Evolutionary conservation across 1,140 invertebrate genomes (phyloP), one percentile per base, ranked within the genome.

Genomic region (Leptinotarsa lineolata): DNA sequence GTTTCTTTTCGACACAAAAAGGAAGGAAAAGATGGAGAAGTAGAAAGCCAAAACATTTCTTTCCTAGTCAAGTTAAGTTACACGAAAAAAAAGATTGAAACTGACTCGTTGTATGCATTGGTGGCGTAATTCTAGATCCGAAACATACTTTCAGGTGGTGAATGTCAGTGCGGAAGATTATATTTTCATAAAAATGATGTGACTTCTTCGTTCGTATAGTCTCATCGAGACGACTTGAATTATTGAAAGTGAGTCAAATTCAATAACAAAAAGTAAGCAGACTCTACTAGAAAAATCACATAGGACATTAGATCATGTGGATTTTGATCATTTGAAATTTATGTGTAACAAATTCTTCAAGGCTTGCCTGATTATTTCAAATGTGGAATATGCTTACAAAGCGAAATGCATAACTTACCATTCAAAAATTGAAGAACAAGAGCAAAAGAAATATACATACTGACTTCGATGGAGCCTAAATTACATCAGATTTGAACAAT

Each of bases 401-500:
- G 70, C 68, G 73, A 82, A 63, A 73, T 80, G 77, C 45, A 76
- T 76, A 83, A 84, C 80, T 69, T 84, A 80, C 81, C 82, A 67
- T 85, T 85, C 82, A 54, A 84, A 75, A 85, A 85, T 76, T 70
- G 70, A 54, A 60, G 67, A 70, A 70, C 5, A 44, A 65, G 48
- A 60, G 71, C 74, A 15, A 70, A 63, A 61, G 71, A 77, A 61
- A 75, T 77, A 54, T 73, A 61, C 81, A 84, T 76, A 83, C 81
- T 46, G 81, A 84, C 80, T 78, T 83, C 22, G 82, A 83, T 76
- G 83, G 84, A 2, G 81, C 81, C 45, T 79, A 83, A 72, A 68
- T 74, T 22, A 84, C 81, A 71, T 75, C 69, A 73, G 81, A 81
- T 61, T 77, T 76, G 79, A 68, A 73, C 21, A 82, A 79, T 6